A percentile compares a stretch with the other conserved stretches of the same genome.
Conservation (phyloP, 2,888 invertebrate species). For the Germaria angustata region DNA sequence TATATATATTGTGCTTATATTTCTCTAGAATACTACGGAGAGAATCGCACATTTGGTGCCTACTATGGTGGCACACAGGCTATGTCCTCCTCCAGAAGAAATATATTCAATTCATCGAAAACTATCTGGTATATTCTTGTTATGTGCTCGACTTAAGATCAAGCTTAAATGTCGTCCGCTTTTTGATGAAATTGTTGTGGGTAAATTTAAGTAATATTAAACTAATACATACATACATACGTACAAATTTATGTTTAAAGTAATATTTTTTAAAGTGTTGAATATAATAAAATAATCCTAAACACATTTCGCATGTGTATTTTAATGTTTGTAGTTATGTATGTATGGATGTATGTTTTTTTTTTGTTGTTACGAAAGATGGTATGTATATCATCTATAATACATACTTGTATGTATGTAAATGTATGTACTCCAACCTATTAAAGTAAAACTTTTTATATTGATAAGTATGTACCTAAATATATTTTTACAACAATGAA, state of each 20-base stretch:
- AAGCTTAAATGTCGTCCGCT: constrained; percentile 90
- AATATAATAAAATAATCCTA: too few species aligned
- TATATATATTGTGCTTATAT: too few species aligned
- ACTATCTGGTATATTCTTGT: constrained; percentile 95
- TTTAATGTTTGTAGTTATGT: too few species aligned
- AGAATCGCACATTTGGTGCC: constrained; percentile 93
- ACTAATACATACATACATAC: background rate
- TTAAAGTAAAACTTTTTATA: too few species aligned
- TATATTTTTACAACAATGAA: too few species aligned
- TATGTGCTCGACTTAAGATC: constrained; percentile 92
- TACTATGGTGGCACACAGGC: constrained; percentile 94
- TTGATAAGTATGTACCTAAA: too few species aligned
- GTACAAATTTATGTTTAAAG: background rate
- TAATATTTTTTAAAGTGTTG: background rate
- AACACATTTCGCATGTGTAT: too few species aligned
- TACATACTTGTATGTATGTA: too few species aligned
- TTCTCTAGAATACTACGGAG: constrained; percentile 83
- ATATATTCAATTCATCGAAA: constrained; percentile 98
- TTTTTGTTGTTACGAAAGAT: too few species aligned
- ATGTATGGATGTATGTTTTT: too few species aligned
- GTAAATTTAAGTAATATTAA: constrained; percentile 48
- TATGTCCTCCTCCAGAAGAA: constrained; percentile 99
- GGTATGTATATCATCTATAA: too few species aligned
- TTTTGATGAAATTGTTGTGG: constrained; percentile 87
- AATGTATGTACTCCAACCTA: too few species aligned